Conservation (phyloP, 2,113 vertebrate genomes). For the Hemibagrus wyckioides region DNA sequence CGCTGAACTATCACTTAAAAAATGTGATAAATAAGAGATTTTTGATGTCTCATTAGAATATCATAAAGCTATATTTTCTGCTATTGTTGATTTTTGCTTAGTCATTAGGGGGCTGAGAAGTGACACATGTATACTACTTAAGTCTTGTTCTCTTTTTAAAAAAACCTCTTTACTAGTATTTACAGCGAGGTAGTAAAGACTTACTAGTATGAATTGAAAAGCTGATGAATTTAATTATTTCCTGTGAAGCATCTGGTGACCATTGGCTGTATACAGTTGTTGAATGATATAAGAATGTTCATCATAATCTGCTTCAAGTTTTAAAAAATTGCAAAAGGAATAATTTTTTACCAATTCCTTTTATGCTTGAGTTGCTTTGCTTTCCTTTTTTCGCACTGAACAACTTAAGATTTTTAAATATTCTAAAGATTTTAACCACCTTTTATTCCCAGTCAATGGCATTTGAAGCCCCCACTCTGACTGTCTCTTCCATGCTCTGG, state of each 20-base stretch:
- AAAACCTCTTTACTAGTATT: not conserved
- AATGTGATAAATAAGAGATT: not conserved
- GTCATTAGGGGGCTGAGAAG: not conserved
- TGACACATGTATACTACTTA: not conserved
- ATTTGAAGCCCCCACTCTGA: slow-evolving; percentile 92
- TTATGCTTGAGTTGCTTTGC: not conserved
- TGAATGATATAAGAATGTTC: not conserved
- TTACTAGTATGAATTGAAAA: not conserved
- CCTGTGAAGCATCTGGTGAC: not conserved
- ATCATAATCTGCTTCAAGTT: not conserved
- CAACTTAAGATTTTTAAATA: not conserved
- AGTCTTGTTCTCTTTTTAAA: not conserved
- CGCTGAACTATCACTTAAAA: not conserved
- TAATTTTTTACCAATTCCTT: not conserved
- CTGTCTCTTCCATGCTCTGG: slow-evolving; percentile 91
- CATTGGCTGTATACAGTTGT: not conserved
- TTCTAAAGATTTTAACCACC: not conserved
- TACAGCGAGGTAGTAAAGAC: not conserved
- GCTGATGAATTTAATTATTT: not conserved
- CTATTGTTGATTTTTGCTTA: not conserved
- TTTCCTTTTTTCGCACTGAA: not conserved
- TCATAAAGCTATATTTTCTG: not conserved
- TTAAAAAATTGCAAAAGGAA: not conserved
- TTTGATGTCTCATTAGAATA: not conserved
- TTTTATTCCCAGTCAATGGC: slow-evolving; percentile 87